Conservation (phyloP, 2,113 vertebrate species). For the Tachycineta bicolor region DNA sequence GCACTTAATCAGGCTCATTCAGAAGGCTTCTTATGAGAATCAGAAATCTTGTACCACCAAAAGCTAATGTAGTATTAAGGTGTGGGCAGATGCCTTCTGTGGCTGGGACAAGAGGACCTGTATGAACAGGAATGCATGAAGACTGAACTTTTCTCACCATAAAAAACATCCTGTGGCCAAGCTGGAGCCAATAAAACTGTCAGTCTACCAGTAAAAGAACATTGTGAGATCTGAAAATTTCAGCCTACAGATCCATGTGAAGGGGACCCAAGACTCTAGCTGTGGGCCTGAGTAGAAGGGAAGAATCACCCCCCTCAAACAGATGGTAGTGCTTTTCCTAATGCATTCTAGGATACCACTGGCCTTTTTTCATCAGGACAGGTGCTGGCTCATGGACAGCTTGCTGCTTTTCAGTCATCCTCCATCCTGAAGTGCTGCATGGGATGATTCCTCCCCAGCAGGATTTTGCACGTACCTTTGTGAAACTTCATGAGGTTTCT, state of each 20-base stretch:
- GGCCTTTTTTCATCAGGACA: not conserved
- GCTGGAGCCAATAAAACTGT: not conserved
- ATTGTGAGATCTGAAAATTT: not conserved
- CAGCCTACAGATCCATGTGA: not conserved
- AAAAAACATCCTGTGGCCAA: not conserved
- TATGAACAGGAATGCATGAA: not conserved
- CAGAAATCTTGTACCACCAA: not conserved
- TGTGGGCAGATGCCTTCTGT: not conserved
- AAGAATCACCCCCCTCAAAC: not conserved
- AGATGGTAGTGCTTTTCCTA: not conserved
- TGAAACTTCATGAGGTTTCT: not conserved
- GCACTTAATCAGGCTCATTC: not conserved
- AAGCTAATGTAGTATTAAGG: not conserved
- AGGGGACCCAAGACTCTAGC: not conserved
- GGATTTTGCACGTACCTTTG: not conserved
- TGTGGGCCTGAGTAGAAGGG: not conserved
- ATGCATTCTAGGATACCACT: not conserved
- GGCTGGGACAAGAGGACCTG: not conserved
- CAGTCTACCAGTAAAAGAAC: not conserved
- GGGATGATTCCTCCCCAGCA: not conserved
- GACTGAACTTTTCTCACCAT: not conserved
- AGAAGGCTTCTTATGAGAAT: not conserved
- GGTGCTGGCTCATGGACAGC: not conserved
- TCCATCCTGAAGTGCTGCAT: not conserved
- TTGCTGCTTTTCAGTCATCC: not conserved